Evolutionary conservation across 2,113 vertebrate species (phyloP), one percentile per base, ranked within the genome.

Genomic region (Pedetes capensis): DNA sequence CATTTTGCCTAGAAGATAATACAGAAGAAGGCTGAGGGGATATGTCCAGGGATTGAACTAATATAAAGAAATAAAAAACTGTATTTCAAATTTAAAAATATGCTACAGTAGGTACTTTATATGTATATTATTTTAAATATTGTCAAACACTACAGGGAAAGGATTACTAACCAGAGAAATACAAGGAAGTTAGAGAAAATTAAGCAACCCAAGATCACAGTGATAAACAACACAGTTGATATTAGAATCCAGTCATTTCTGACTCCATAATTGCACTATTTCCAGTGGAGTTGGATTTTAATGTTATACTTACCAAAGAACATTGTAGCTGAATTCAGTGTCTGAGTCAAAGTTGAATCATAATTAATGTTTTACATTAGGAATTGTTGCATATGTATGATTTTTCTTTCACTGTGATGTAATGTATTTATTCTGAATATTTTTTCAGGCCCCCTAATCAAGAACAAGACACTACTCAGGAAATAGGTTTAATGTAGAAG

Each of bases 401-500:
- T 95, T 72, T 32, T 72, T 93, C 75, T 91, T 8, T 29, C n/a
- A n/a, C n/a, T n/a, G n/a, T n/a, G n/a, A n/a, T n/a, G n/a, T n/a
- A n/a, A n/a, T n/a, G n/a, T n/a, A n/a, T 20, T 44, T 84, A 23
- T 0, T 69, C 0, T 51, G 5, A 59, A 71, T 13, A 69, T 64
- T 22, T 11, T 47, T 20, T 10, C 42, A 37, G 87, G n/a, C 29
- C 76, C 0, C 25, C 25, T 2, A 72, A 23, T 42, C 2, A 49
- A 85, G 53, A 81, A 74, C 25, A 22, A 0, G 0, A 47, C 39
- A 0, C 4, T 68, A 87, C 42, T 95, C 13, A 80, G 74, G 66
- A 94, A 97, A 96, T 71, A 42, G 95, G 25, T 44, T 94, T 3
- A 76, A 51, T 32, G 29, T 71, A 94, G 95, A 97, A 25, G 75